Conservation (phyloP, 2,113 vertebrate species). For the Galemys pyrenaicus region DNA sequence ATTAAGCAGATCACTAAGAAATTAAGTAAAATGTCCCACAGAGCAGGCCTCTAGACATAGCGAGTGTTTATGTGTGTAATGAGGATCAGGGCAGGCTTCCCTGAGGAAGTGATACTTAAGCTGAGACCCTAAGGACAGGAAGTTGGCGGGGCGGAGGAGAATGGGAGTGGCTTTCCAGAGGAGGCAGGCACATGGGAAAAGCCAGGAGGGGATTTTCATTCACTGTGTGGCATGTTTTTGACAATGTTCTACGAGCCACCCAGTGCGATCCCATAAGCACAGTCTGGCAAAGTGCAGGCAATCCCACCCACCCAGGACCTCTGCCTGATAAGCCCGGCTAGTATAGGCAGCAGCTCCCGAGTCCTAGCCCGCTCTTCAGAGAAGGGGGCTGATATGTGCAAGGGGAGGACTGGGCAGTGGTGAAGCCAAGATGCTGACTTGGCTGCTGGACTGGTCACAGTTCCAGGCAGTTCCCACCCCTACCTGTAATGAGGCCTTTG, state of each 20-base stretch:
- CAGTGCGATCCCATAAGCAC: not conserved
- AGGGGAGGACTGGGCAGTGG: not conserved
- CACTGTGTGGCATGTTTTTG: not conserved
- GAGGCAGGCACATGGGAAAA: not conserved
- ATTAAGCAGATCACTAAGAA: not conserved
- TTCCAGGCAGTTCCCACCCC: not conserved
- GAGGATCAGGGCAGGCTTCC: not conserved
- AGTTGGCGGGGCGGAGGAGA: not conserved
- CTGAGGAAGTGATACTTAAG: not conserved
- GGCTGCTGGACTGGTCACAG: not conserved
- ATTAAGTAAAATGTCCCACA: not conserved
- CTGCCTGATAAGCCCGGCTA: not conserved
- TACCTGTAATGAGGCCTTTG: constrained; percentile 94
- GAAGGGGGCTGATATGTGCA: not conserved
- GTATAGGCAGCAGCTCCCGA: not conserved
- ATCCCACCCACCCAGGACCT: not conserved
- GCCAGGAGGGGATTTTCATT: not conserved
- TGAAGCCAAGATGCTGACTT: not conserved
- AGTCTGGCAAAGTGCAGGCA: not conserved
- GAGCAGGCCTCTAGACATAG: not conserved
- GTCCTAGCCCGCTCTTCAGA: not conserved
- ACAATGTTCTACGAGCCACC: not conserved
- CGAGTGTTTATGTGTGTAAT: not conserved
- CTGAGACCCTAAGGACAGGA: not conserved
- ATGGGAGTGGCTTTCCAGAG: not conserved